phyloP scores from a whole-genome alignment of 2,888 invertebrate genomes.

The Drosophila heteroneura region DNA sequence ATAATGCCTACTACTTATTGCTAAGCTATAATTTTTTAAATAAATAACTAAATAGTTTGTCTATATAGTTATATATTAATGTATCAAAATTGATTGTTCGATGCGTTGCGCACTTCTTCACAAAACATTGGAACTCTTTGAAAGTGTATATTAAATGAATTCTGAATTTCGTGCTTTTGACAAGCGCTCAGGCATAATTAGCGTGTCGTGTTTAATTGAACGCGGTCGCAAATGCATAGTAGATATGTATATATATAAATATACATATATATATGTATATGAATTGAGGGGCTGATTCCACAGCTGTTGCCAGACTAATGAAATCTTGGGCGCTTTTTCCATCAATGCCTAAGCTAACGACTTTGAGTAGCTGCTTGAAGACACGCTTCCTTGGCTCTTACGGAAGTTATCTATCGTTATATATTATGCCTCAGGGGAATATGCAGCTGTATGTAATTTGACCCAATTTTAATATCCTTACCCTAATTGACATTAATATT shows the following conservation, averaged over 20 bases:
- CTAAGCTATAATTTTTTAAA: background rate
- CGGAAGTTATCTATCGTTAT: background rate
- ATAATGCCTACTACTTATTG: background rate
- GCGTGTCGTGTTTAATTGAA: constrained; percentile 75
- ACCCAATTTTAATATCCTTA: constrained; percentile 1
- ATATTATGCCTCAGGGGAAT: background rate
- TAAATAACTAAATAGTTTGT: background rate
- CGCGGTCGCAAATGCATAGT: constrained; percentile 23
- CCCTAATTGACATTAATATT: constrained; percentile 9
- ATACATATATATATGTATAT: background rate
- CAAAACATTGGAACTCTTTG: too few species aligned
- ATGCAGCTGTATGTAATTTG: background rate
- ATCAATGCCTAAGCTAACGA: constrained; percentile 13
- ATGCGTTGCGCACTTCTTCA: background rate
- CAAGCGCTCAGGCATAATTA: constrained; percentile 65
- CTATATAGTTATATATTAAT: too few species aligned
- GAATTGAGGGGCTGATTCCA: background rate
- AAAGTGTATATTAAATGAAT: constrained; percentile 6
- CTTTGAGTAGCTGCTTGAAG: background rate
- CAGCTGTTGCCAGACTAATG: constrained; percentile 43
- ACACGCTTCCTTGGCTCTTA: background rate
- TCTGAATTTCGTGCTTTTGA: constrained; percentile 47
- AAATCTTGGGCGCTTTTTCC: constrained; percentile 17
- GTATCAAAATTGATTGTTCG: too few species aligned
- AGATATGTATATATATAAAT: background rate